A percentile compares a stretch with the other conserved stretches of the same genome.
These are phyloP conservation scores for Cossypha polioptera DNA, from an alignment of 2,797 vertebrate species.

Conservation along the genomic window DNA sequence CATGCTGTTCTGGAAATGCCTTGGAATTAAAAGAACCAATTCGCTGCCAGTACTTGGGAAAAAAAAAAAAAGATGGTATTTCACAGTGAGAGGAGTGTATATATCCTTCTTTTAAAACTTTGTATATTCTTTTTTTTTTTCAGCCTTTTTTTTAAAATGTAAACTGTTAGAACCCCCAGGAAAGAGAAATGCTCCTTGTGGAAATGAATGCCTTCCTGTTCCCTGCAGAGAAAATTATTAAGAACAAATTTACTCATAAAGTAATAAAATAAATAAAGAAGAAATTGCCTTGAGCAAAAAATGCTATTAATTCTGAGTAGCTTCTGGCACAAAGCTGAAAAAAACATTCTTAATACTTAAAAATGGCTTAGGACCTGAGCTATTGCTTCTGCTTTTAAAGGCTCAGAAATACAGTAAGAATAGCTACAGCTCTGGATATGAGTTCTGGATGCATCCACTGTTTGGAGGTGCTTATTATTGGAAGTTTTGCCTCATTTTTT, in stretches of 20 bases:
- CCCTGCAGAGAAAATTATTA: conserved; percentile 25
- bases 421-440: too few species aligned
- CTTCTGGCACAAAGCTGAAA: not conserved
- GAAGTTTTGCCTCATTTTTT: too few species aligned
- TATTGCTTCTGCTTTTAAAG: too few species aligned
- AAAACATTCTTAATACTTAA: not conserved
- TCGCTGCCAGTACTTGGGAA: not conserved
- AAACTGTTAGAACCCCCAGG: not conserved
- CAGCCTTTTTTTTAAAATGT: not conserved
- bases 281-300: not conserved
- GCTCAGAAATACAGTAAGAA: too few species aligned
- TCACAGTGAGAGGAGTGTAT: not conserved
- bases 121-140: not conserved
- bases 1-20: conserved; percentile 59
- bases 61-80: not conserved
- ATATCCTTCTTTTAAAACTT: not conserved
- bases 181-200: not conserved
- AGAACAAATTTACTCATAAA: conserved; percentile 9
- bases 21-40: conserved; percentile 18
- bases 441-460: too few species aligned
- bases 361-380: not conserved
- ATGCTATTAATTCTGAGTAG: not conserved
- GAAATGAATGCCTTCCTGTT: conserved; percentile 9
- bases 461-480: too few species aligned
- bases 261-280: conserved; percentile 2